Base-by-base conservation (phyloP, 2,888 invertebrate genomes). In the Ptychoptera albimana region DNA sequence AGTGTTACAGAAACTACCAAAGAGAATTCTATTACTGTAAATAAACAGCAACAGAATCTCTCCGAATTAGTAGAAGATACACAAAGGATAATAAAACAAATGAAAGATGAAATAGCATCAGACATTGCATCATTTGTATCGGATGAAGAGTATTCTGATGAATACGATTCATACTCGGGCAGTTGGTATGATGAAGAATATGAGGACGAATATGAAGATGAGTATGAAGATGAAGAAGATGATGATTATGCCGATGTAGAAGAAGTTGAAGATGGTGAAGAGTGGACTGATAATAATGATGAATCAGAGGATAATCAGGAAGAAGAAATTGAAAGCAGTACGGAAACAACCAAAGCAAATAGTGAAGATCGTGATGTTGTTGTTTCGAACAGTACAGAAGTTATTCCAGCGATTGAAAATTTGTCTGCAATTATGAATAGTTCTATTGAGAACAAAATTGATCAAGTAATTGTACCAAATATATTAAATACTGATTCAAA, bases 101-200 rank as follows among this genome's bases (percentile, higher is more conserved):
- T 76, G 76, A 74, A 72, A 56, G 73, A 74, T 52, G 76, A 76
- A 67, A 74, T 76, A 34, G 72, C 72, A 57, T 69, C 68, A 23
- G 73, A 73, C 54, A 74, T 76, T 52, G 73, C 71, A 38, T 62
- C 63, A 30, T 64, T 62, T 46, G 62, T 60, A 39, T 64, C 63
- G 1, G 56, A 57, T 39, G 55, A 58, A n/a, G 60, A 60, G 14
- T 49, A 45, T 54, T 69, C 68, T n/a, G 58, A 67, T 12, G 69
- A 68, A 45, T 67, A 66, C 43, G 70, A 70, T 52, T 70, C 70
- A 8, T 65, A 65, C 53, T 63, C 64, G 30, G 71, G 72, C 49
- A 72, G 72, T 50, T 68, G 67, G 37, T 66, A 66, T 49, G 73
- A 72, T 23, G 59, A 59, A 16, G 56, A 55, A 29, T 59, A 61